phyloP scores from a whole-genome alignment of 2,888 invertebrate species.

The Pherbina coryleti region DNA sequence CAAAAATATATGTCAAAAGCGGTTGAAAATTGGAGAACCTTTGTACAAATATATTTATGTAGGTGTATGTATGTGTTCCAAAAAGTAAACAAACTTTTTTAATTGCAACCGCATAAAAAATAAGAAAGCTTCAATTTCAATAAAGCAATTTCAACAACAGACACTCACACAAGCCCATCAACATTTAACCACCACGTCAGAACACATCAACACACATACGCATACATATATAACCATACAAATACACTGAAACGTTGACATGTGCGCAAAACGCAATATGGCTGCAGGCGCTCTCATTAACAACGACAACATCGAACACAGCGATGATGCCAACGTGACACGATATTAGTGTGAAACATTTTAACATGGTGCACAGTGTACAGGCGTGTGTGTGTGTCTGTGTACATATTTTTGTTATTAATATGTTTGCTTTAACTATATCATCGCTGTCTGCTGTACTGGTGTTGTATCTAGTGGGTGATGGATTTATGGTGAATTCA shows the following conservation, averaged over 20 bases:
- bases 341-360: background rate
- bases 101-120: background rate
- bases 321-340: background rate
- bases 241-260: too few species aligned
- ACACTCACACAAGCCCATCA: background rate
- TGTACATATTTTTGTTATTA: too few species aligned
- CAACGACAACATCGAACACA: background rate
- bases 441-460: background rate
- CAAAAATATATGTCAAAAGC: too few species aligned
- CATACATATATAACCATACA: too few species aligned
- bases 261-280: background rate
- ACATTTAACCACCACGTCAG: too few species aligned
- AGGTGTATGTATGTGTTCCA: too few species aligned
- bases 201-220: too few species aligned
- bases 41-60: too few species aligned
- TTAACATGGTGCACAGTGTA: background rate
- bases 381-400: background rate
- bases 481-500: background rate
- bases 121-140: conserved; percentile 4
- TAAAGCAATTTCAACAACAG: background rate
- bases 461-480: background rate
- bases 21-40: too few species aligned
- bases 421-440: background rate
- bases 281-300: conserved; percentile 10
- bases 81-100: background rate